Evolutionary conservation across 2,797 vertebrate genomes (phyloP).

Genomic region (Discoglossus pictus): DNA sequence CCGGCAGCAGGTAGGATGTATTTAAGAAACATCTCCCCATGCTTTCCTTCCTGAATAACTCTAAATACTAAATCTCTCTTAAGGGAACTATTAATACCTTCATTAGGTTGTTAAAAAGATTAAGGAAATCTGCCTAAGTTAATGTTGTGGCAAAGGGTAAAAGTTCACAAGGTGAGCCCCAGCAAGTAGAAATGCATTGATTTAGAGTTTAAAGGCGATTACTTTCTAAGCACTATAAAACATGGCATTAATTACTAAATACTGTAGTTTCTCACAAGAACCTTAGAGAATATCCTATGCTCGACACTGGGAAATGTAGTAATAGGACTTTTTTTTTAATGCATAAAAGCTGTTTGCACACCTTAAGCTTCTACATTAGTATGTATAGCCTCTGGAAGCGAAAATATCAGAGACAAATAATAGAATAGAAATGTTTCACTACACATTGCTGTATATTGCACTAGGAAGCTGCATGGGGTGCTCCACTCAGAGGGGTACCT

Average conservation of each 20-base stretch:
- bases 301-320: too few relatives aligned
- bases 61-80: constrained; percentile 2
- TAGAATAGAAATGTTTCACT: too few relatives aligned
- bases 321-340: too few relatives aligned
- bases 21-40: constrained; percentile 13
- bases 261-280: too few relatives aligned
- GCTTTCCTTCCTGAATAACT: constrained; percentile 43
- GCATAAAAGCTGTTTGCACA: too few relatives aligned
- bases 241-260: constrained; percentile 7
- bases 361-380: too few relatives aligned
- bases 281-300: too few relatives aligned
- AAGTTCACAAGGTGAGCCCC: constrained; percentile 32
- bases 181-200: constrained; percentile 2
- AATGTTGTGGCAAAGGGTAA: constrained; percentile 17
- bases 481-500: too few relatives aligned
- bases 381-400: too few relatives aligned
- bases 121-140: constrained; percentile 10
- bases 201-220: constrained; percentile 16
- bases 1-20: not conserved
- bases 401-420: too few relatives aligned
- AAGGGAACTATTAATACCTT: constrained; percentile 35
- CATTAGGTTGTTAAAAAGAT: constrained; percentile 39
- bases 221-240: constrained; percentile 1
- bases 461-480: too few relatives aligned
- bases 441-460: too few relatives aligned